Base-by-base conservation (phyloP, 1,140 invertebrate species). In the Drosophila repletoides region DNA sequence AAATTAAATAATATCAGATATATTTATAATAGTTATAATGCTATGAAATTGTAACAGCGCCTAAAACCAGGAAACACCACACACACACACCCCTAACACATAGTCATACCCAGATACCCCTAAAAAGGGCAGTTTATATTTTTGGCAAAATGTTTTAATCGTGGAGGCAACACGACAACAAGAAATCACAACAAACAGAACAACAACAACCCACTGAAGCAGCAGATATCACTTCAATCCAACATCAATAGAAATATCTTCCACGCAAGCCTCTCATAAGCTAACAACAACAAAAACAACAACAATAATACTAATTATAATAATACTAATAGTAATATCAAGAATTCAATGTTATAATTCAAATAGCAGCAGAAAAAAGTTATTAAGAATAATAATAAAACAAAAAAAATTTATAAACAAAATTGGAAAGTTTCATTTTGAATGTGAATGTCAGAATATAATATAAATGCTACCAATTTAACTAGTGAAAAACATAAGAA, bases 11-110 rank as follows among this genome's bases (percentile, higher is more conserved):
- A 80, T 72, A 72, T 66, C 72, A 76, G 52, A 79, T 72, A 83
- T 83, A 83, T 84, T 83, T 83, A 83, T 83, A 83, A 84, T 67
- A 79, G 59, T 61, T 79, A 70, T 79, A 86, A 68, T 68, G 70
- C 80, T 86, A 83, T 74, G 34, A 83, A 83, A 84, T 79, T 83
- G 79, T 83, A 83, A 86, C 80, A 79, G 56, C 74, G 79, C 65
- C 77, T 76, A 76, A 33, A 56, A 51, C 43, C n/a, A 38, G 24
- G 22, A 40, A 26, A 49, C 52, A 51, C 41, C 34, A 24, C 46
- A 33, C n/a, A 71, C 21, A 71, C 26, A 56, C 26, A 60, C 31
- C 29, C 46, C 49, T 38, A 63, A 49, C 21, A 48, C 17, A 46
- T 15, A 60, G 29, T 9, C 49, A 29, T 21, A 72, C 24, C 58